Evolutionary conservation across 1,140 invertebrate species (phyloP).

Genomic region (Brachionus manjavacas): DNA sequence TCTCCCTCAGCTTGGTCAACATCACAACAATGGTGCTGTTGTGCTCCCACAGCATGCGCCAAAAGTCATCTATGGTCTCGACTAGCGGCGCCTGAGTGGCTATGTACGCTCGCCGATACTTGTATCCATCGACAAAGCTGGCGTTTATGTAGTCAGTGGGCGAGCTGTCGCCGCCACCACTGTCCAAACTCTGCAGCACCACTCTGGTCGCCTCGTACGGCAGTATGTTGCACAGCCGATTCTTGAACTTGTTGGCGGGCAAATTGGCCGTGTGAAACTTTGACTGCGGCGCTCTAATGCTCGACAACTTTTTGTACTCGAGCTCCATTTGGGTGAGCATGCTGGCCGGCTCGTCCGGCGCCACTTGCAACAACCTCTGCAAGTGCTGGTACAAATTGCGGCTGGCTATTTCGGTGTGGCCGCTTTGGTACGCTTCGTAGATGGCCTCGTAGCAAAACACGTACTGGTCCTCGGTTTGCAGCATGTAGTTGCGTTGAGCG

Average conservation of each 20-base stretch:
- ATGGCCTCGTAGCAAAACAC: constrained; percentile 89
- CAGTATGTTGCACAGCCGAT: constrained; percentile 90
- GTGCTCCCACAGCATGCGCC: constrained; percentile 99
- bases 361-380: constrained; percentile 75
- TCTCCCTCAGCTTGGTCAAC: constrained; percentile 93
- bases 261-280: constrained; percentile 91
- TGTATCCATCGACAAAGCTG: constrained; percentile 91
- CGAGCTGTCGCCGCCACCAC: constrained; percentile 63
- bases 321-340: constrained; percentile 86
- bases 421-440: constrained; percentile 61
- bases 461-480: constrained; percentile 97
- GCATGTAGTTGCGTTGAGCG: constrained; percentile 71
- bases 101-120: constrained; percentile 88
- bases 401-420: constrained; percentile 85
- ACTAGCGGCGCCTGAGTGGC: constrained; percentile 92
- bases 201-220: constrained; percentile 65
- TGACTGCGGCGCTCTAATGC: constrained; percentile 85
- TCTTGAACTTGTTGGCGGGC: constrained; percentile 95
- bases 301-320: constrained; percentile 93
- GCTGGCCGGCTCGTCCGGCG: constrained; percentile 50
- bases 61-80: constrained; percentile 95
- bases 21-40: constrained; percentile 98
- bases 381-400: constrained; percentile 86
- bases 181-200: neutral
- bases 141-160: constrained; percentile 90